These are phyloP conservation scores for Drosophila prosaltans DNA, from an alignment of 1,140 invertebrate species.

Conservation along the genomic window DNA sequence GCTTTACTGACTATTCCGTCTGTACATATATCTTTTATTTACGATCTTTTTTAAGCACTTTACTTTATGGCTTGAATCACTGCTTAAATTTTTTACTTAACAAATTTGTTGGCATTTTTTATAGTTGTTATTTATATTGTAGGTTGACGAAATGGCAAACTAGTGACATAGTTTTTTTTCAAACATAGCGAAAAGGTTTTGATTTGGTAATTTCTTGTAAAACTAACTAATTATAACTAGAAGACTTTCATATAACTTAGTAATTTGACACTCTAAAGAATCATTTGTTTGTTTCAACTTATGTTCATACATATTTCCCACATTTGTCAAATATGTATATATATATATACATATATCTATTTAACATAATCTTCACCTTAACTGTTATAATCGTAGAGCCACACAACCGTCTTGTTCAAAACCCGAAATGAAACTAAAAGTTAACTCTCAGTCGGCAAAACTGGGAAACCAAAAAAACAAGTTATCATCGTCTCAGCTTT, in stretches of 20 bases:
- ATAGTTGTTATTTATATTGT: constrained; percentile 16
- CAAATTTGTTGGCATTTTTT: background rate
- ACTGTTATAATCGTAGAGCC: background rate
- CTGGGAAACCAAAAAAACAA: constrained; percentile 20
- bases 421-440: constrained; percentile 80
- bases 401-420: constrained; percentile 55
- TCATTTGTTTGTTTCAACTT: background rate
- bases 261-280: background rate
- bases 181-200: constrained; percentile 1
- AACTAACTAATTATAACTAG: background rate
- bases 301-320: background rate
- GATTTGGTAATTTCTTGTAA: background rate
- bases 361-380: constrained; percentile 30
- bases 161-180: constrained; percentile 24
- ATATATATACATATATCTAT: constrained; percentile 35
- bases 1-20: no score
- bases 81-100: constrained; percentile 7
- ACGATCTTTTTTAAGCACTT: constrained; percentile 14
- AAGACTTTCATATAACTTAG: background rate
- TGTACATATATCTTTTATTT: constrained; percentile 47
- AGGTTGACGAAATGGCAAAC: constrained; percentile 17
- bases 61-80: constrained; percentile 7
- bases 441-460: constrained; percentile 24
- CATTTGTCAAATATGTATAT: constrained; percentile 12
- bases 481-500: constrained; percentile 30